A percentile compares a stretch with the other conserved stretches of the same genome.
These are phyloP conservation scores for Pocillopora meandrina DNA, from an alignment of 92 coral and sea anemone species.

Conservation along the genomic window DNA sequence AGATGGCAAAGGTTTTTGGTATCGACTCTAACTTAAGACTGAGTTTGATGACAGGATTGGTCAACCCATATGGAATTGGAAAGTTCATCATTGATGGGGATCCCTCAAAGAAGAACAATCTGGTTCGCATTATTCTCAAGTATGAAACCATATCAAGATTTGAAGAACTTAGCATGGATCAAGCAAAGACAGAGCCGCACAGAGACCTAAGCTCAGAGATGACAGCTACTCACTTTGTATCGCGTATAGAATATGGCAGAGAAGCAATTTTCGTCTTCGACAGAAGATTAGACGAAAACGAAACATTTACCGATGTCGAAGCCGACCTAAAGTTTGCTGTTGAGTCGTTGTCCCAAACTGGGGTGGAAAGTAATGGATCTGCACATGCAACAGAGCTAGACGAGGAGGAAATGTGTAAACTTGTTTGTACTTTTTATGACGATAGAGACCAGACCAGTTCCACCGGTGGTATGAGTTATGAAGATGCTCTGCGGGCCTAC, in stretches of 20 bases:
- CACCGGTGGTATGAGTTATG: background rate
- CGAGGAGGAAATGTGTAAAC: background rate
- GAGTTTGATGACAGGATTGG: constrained; percentile 12
- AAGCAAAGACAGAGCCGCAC: background rate
- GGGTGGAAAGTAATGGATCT: background rate
- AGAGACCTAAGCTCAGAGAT: background rate
- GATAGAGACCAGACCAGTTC: background rate
- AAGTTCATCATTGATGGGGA: background rate
- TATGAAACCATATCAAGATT: constrained; percentile 1
- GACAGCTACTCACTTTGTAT: constrained; percentile 3
- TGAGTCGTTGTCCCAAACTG: background rate
- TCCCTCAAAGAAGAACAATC: background rate
- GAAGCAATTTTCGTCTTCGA: background rate
- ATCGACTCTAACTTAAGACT: constrained; percentile 5
- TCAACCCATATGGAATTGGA: constrained; percentile 10
- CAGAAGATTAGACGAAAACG: constrained; percentile 1
- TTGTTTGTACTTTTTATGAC: background rate
- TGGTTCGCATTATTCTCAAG: constrained; percentile 3
- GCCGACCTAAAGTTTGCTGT: background rate
- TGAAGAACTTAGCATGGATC: background rate
- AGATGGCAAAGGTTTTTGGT: constrained; percentile 1
- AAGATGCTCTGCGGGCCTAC: background rate
- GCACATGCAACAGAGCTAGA: background rate
- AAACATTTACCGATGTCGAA: background rate
- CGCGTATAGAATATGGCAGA: constrained; percentile 9